Base-by-base conservation (phyloP, 2,888 invertebrate species). In the Xylophagus ater region DNA sequence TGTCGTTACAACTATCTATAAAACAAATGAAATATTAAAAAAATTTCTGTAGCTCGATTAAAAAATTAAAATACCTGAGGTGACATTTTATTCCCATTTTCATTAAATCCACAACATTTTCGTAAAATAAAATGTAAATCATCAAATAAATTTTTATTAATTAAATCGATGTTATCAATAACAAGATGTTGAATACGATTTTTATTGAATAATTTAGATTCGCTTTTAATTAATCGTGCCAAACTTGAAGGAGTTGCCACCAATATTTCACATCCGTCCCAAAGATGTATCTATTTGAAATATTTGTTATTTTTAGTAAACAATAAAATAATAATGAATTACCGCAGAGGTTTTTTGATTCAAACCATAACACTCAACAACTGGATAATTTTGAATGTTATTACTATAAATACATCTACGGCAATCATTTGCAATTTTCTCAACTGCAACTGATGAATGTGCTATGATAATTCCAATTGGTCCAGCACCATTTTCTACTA, bases 241-340 rank as follows among this genome's bases (percentile, higher is more conserved):
- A 74, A 58, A 55, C 71, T 69, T 1, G 70, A 59, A 0, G 84
- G 81, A 0, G 84, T 84, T 6, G 78, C 70, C 3, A 87, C 70
- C 24, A 87, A 60, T 31, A 87, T 63, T 49, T 83, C 79, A 54
- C 79, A 80, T 0, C 81, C 78, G 49, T 76, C 77, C 1, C 74
- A 53, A 26, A 81, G 56, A 31, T n/a, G n/a, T n/a, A n/a, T n/a
- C n/a, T n/a, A n/a, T n/a, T n/a, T n/a, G n/a, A n/a, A n/a, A n/a
- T n/a, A n/a, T n/a, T n/a, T n/a, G n/a, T n/a, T n/a, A n/a, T n/a
- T n/a, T n/a, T n/a, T n/a, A n/a, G n/a, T n/a, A n/a, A n/a, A n/a
- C n/a, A n/a, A n/a, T n/a, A n/a, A n/a, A n/a, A n/a, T n/a, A n/a
- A n/a, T n/a, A n/a, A n/a, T n/a, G n/a, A n/a, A n/a, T n/a, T n/a